Conservation (phyloP, 1,140 invertebrate genomes). For the Riptortus pedestris region DNA sequence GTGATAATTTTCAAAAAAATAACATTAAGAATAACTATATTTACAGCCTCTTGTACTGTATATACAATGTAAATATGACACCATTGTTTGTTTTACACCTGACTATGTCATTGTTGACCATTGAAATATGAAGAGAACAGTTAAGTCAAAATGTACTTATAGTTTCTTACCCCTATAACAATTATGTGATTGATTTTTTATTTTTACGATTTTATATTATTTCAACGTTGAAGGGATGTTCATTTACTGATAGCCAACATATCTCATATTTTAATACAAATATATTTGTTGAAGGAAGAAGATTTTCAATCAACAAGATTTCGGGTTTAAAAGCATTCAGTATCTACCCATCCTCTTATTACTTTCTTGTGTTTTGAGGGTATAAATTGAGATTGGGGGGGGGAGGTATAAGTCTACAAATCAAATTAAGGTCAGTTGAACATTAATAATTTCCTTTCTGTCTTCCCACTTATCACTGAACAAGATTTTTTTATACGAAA, state of each 20-base stretch:
- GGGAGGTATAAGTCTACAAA: too few relatives aligned
- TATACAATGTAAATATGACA: slow-evolving; percentile 34
- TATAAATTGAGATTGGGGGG: too few relatives aligned
- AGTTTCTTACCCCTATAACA: slow-evolving; percentile 9
- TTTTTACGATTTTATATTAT: slow-evolving; percentile 12
- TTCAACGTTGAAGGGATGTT: slow-evolving; percentile 6
- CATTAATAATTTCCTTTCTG: too few relatives aligned
- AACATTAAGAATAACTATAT: slow-evolving; percentile 22
- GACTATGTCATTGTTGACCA: slow-evolving; percentile 34
- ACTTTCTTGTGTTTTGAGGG: too few relatives aligned
- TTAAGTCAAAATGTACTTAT: slow-evolving; percentile 25
- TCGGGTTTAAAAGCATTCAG: neutral
- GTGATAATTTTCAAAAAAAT: slow-evolving; percentile 24
- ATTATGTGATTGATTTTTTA: neutral
- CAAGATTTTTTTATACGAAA: too few relatives aligned
- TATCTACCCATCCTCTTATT: neutral
- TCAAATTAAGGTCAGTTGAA: too few relatives aligned
- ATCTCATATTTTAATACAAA: slow-evolving; percentile 14
- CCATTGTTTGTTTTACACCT: slow-evolving; percentile 34
- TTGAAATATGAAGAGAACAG: slow-evolving; percentile 29
- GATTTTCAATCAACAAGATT: slow-evolving; percentile 1
- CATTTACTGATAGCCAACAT: slow-evolving; percentile 14
- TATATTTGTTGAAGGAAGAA: slow-evolving; percentile 13
- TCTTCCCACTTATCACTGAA: too few relatives aligned
- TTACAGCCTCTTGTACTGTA: slow-evolving; percentile 31